Evolutionary conservation across 2,113 vertebrate species (phyloP), one percentile per base, ranked within the genome.

Genomic region (Mus pahari): DNA sequence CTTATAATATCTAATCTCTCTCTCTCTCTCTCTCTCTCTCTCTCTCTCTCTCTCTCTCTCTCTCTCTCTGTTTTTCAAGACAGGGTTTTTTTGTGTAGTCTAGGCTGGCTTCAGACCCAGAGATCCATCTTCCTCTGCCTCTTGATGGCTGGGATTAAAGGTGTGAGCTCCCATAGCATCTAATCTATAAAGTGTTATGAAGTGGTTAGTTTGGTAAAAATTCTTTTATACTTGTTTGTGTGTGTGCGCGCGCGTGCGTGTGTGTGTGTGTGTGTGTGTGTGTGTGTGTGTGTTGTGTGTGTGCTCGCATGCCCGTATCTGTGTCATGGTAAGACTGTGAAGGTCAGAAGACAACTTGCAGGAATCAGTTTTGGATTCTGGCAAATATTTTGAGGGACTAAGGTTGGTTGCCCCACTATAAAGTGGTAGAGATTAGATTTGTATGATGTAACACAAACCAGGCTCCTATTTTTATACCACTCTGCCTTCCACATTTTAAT

Each of bases 151-250:
- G 48, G 31, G 8, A 53, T 9, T 33, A 79, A 53, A 79, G 48
- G 31, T 45, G 14, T 79, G 77, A 33, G 48, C 77, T 19, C 8
- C 48, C 31, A 92, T 26, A 14, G 42, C 58, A 90, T 78, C 83
- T 88, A 84, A 92, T 95, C 33, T 89, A 96, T 64, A 95, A 95
- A 86, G 90, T 94, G 33, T 79, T 78, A 42, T 86, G 58, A 96
- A 79, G 31, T 81, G 50, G 68, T 74, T 88, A 88, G 45, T 89
- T 91, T 84, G 24, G 33, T 71, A 71, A 39, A 71, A n/a, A 3
- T 22, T 42, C 20, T 75, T 75, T 75, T 45, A 20, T 74, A 24
- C 19, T 45, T 75, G 42, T 75, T 28, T 78, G 28, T 75, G 11
- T 45, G 39, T 48, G 26, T 74, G 39, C 42, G 42, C 48, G 26